Evolutionary conservation across 2,113 vertebrate species (phyloP).

Genomic region (Triplophysa dalaica): DNA sequence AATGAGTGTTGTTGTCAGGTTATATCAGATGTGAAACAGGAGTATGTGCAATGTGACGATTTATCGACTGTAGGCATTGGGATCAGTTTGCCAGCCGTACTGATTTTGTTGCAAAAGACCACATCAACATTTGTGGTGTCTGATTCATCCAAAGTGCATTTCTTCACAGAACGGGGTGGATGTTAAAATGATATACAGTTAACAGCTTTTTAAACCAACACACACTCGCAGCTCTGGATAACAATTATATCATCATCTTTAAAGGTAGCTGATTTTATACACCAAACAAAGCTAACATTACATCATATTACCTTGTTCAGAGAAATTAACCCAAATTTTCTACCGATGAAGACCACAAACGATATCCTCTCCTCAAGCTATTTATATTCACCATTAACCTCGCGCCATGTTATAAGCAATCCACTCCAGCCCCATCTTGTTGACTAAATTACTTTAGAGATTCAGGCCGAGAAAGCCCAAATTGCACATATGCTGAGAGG

Average conservation of each 20-base stretch:
- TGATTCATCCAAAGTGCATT: conserved; percentile 50
- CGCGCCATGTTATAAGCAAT: conserved; percentile 5
- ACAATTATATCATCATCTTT: conserved; percentile 13
- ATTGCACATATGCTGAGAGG: conserved; percentile 49
- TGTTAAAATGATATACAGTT: not conserved
- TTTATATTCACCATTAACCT: conserved; percentile 41
- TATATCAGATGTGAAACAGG: conserved; percentile 54
- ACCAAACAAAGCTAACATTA: not conserved
- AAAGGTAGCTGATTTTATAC: not conserved
- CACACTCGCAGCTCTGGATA: not conserved
- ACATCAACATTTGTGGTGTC: conserved; percentile 42
- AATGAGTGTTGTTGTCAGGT: conserved; percentile 66
- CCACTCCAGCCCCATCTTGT: conserved; percentile 38
- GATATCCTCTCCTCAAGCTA: not conserved
- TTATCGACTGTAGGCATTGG: conserved; percentile 45
- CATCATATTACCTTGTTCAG: not conserved
- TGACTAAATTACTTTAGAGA: conserved; percentile 51
- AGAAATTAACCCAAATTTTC: conserved; percentile 13
- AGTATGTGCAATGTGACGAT: conserved; percentile 58
- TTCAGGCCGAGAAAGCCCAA: conserved; percentile 35
- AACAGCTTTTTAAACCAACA: not conserved
- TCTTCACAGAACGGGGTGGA: not conserved
- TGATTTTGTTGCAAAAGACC: conserved; percentile 48
- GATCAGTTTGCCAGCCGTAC: conserved; percentile 23
- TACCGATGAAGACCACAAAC: not conserved